Conservation (phyloP, 2,888 invertebrate species). For the Dasysyrphus tricinctus region DNA sequence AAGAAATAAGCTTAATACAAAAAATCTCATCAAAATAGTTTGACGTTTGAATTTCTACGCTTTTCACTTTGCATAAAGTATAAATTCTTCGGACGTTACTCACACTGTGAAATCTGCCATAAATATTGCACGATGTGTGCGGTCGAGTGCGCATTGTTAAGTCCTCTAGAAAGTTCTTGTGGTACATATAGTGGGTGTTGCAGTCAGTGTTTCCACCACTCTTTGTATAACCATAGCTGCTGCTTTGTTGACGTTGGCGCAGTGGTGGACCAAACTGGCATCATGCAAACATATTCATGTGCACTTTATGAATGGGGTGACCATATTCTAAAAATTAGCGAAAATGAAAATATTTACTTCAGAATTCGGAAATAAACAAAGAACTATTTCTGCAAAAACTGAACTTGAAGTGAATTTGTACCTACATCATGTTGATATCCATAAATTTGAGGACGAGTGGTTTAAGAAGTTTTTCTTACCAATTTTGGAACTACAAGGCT, state of each 20-base stretch:
- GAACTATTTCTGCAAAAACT: too few relatives aligned
- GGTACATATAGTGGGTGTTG: constrained; percentile 62
- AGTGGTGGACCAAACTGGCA: not conserved
- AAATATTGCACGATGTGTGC: constrained; percentile 65
- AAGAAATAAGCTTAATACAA: constrained; percentile 12
- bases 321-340: not conserved
- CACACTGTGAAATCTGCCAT: constrained; percentile 27
- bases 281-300: not conserved
- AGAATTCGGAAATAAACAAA: not conserved
- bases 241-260: not conserved
- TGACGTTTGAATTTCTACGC: constrained; percentile 70
- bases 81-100: constrained; percentile 17
- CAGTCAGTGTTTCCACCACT: constrained; percentile 68
- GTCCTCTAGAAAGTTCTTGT: constrained; percentile 42
- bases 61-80: constrained; percentile 46
- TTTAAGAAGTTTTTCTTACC: too few relatives aligned
- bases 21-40: constrained; percentile 42
- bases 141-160: constrained; percentile 40
- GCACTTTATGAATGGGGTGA: constrained; percentile 29
- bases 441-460: too few relatives aligned
- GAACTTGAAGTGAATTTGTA: too few relatives aligned
- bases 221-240: constrained; percentile 52
- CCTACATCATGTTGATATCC: too few relatives aligned
- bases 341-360: not conserved
- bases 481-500: too few relatives aligned